Evolutionary conservation across 2,113 vertebrate species (phyloP).

Genomic region (Choloepus hoffmanni): DNA sequence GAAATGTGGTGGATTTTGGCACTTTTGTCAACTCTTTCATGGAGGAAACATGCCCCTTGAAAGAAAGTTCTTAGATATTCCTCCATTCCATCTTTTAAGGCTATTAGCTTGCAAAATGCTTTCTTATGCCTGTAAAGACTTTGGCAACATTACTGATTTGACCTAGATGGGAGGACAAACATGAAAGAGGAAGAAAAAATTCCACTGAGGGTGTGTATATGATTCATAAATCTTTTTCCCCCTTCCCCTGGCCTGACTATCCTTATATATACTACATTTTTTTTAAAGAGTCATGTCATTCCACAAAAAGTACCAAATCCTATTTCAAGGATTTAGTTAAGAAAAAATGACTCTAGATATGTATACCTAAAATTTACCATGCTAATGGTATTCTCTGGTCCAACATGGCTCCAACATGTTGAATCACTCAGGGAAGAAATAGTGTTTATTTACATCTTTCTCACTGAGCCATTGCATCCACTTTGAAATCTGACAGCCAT

Average conservation of each 20-base stretch:
- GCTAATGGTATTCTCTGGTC: conserved; percentile 40
- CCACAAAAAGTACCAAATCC: conserved; percentile 59
- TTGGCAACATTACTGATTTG: conserved; percentile 57
- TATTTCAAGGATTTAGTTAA: conserved; percentile 69
- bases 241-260: not conserved
- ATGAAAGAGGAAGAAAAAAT: conserved; percentile 65
- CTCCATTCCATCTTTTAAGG: conserved; percentile 75
- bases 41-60: conserved; percentile 55
- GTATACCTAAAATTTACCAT: conserved; percentile 56
- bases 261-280: conserved; percentile 69
- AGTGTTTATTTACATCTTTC: conserved; percentile 69
- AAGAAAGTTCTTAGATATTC: conserved; percentile 67
- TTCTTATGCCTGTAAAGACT: conserved; percentile 46
- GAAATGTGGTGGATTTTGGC: not conserved
- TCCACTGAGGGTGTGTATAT: conserved; percentile 40
- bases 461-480: conserved; percentile 42
- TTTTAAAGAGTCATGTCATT: conserved; percentile 66
- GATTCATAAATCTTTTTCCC: conserved; percentile 64
- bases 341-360: conserved; percentile 60
- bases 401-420: conserved; percentile 49
- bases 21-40: conserved; percentile 52
- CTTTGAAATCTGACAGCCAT: conserved; percentile 60
- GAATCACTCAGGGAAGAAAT: conserved; percentile 65
- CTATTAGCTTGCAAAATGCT: conserved; percentile 55
- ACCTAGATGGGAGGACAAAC: conserved; percentile 64